These are phyloP conservation scores for Pharmacophagus antenor DNA, from an alignment of 2,888 invertebrate genomes.

Conservation along the genomic window DNA sequence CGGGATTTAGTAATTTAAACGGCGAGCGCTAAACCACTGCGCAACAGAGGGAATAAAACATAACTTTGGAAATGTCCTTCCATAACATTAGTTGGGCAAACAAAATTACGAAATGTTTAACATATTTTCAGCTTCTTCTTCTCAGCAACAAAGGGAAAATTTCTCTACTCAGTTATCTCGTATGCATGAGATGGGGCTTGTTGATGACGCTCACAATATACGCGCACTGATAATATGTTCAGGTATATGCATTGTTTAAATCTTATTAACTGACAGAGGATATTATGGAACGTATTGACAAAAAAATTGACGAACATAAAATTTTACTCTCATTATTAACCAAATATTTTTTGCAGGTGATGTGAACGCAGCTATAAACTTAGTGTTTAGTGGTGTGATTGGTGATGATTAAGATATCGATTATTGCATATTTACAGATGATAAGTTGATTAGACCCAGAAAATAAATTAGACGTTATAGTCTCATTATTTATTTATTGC, in stretches of 20 bases:
- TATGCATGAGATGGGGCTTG: slow-evolving; percentile 95
- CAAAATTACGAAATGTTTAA: background rate
- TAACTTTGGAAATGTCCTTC: too few species aligned
- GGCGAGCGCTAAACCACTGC: too few species aligned
- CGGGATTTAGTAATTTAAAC: too few species aligned
- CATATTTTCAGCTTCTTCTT: slow-evolving; percentile 53
- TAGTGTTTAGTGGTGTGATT: slow-evolving; percentile 86
- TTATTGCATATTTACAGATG: background rate
- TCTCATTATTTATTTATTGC: slow-evolving; percentile 35
- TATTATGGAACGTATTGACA: background rate
- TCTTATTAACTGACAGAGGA: background rate
- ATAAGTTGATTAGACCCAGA: background rate
- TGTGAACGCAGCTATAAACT: slow-evolving; percentile 93
- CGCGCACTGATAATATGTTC: slow-evolving; percentile 89
- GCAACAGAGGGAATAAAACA: too few species aligned
- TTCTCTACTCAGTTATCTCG: slow-evolving; percentile 83
- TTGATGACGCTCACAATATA: slow-evolving; percentile 91
- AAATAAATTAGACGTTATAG: slow-evolving; percentile 30
- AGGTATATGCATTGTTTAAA: slow-evolving; percentile 43
- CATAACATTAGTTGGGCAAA: too few species aligned
- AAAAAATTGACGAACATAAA: too few species aligned
- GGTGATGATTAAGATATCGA: slow-evolving; percentile 53
- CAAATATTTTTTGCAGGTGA: slow-evolving; percentile 81
- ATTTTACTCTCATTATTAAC: too few species aligned
- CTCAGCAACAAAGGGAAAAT: slow-evolving; percentile 47